These are phyloP conservation scores for Microplitis mediator DNA, from an alignment of 1,140 invertebrate species.

Conservation along the genomic window DNA sequence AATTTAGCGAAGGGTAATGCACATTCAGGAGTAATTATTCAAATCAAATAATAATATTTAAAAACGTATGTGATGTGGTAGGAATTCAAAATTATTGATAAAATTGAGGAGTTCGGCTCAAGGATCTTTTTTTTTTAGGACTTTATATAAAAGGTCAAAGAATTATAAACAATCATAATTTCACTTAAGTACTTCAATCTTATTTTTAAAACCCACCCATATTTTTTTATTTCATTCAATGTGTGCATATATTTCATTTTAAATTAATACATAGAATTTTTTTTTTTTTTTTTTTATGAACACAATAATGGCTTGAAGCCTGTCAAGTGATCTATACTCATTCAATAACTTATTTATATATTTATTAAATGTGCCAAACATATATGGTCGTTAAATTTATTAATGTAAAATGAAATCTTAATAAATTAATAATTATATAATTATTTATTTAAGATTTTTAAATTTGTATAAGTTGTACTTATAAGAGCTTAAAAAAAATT, in stretches of 20 bases:
- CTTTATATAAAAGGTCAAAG: too few species aligned
- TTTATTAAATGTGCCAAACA: not conserved
- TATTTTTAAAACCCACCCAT: not conserved
- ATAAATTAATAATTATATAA: too few species aligned
- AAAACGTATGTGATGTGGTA: not conserved
- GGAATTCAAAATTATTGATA: not conserved
- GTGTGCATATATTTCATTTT: not conserved
- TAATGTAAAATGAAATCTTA: too few species aligned
- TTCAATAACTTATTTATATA: constrained; percentile 1
- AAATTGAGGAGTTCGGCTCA: not conserved
- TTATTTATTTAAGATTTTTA: too few species aligned
- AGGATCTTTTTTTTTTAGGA: too few species aligned
- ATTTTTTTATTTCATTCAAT: constrained; percentile 11
- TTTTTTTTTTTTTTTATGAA: constrained; percentile 5
- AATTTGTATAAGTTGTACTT: too few species aligned
- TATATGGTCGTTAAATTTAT: too few species aligned
- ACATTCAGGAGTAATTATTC: constrained; percentile 17
- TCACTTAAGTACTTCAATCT: too few species aligned
- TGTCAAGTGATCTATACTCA: not conserved
- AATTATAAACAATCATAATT: too few species aligned
- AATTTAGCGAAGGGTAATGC: constrained; percentile 9
- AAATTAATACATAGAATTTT: constrained; percentile 7
- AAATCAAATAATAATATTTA: too few species aligned
- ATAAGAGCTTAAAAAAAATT: not conserved
- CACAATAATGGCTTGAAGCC: constrained; percentile 12